Evolutionary conservation across 2,113 vertebrate genomes (phyloP), one percentile per base, ranked within the genome.

Genomic region (Tretioscincus oriximinensis): DNA sequence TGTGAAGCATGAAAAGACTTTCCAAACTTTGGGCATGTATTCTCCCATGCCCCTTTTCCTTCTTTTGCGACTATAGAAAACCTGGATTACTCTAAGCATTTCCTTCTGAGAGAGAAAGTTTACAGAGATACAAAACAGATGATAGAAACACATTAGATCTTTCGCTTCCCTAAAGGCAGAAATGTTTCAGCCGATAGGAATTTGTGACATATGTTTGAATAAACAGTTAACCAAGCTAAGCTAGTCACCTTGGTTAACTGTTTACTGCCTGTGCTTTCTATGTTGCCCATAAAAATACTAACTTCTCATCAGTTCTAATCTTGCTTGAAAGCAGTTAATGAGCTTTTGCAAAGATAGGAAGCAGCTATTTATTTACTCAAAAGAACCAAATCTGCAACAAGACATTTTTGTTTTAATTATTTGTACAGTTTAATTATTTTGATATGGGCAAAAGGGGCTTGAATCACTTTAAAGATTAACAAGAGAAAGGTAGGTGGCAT

Each of bases 301-400:
- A 61, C 90, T 86, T 74, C 81, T 89, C 87, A 87, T 76, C 0
- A 87, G 88, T 84, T 83, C 84, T 85, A 85, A 89, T 81, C 82
- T 65, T 74, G 85, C 84, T 86, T 85, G 22, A 78, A 85, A 92
- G 85, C 18, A 58, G 4, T 14, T 18, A 18, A 58, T 58, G 54
- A 58, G 54, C 18, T 58, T 58, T 4, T 58, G 16, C 54, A 58
- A 58, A 14, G 54, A 18, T 4, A 80, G 76, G 51, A 2, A 75
- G 18, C n/a, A 73, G 0, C 26, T 88, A 80, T 88, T 86, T 85
- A 41, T 83, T 86, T 47, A 60, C 84, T 68, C 26, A 0, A 82
- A 90, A 82, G 78, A 41, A 77, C 24, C 18, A 87, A n/a, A 28
- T 71, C 82, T 81, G 70, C 78, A 88, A n/a, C 0, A 24, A 66